Base-by-base conservation (phyloP, 2,888 invertebrate species). In the Eubasilissa splendida region DNA sequence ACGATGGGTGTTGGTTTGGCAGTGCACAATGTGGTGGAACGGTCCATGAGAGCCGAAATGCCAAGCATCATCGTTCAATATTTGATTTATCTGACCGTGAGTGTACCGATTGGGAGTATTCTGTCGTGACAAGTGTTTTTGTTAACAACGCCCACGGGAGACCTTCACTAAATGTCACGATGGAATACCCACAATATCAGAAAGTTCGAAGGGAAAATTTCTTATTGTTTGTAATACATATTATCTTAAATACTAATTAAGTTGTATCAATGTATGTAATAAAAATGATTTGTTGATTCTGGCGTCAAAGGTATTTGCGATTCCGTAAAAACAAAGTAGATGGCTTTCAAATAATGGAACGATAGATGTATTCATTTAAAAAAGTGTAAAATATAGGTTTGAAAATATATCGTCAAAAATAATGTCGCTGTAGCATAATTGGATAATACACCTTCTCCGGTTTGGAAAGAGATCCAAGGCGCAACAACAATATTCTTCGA, bases 51-150 rank as follows among this genome's bases (percentile, higher is more conserved):
- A 5, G 42, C 42, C 33, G 12, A 63, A 31, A 9, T 63, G 63
- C 63, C 63, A 9, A 63, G 12, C 12, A 12, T 33, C 63, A 31
- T 7, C 4, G 33, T 12, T 63, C 33, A 63, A 63, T 63, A 63
- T 63, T 63, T 2, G 63, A 12, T 33, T 33, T 33, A 33, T 63
- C n/a, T 63, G 63, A 31, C 63, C 63, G 63, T 63, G 63, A 33
- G 31, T 63, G 42, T 9, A 1, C 63, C 31, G 42, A 63, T 31
- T 33, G 31, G 12, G 33, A n/a, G 12, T 33, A 63, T 33, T 63
- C 42, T 11, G 63, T 33, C 12, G 11, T 10, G 42, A 33, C 63
- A 63, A 63, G 63, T 33, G 63, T 33, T 63, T 63, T 63, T 33
- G 63, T 63, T 31, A 63, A 42, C 11, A 42, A 33, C 63, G 31